These are phyloP conservation scores for Caenorhabditis remanei DNA, from an alignment of 1,140 invertebrate genomes.

Conservation along the genomic window DNA sequence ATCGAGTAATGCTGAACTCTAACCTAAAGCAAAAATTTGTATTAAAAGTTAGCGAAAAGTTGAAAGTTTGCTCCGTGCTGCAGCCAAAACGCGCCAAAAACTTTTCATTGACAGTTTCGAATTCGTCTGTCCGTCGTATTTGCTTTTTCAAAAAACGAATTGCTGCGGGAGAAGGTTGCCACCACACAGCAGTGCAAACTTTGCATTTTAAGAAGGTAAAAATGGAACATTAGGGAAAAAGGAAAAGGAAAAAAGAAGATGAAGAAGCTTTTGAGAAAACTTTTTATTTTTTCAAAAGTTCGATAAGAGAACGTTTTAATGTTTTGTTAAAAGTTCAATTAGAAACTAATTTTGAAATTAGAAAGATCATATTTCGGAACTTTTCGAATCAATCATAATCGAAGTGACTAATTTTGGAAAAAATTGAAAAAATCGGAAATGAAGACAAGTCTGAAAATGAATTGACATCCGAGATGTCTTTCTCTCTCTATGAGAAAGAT, in stretches of 20 bases:
- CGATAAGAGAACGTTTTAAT: not conserved
- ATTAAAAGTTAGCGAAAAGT: conserved; percentile 11
- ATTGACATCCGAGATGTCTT: conserved; percentile 47
- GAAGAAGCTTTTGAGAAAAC: not conserved
- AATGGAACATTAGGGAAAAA: not conserved
- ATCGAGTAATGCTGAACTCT: not conserved
- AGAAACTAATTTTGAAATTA: too few relatives aligned
- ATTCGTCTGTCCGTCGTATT: conserved; percentile 46
- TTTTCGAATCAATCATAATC: not conserved
- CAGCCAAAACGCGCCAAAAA: conserved; percentile 49
- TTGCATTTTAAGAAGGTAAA: conserved; percentile 51
- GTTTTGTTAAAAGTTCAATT: too few relatives aligned
- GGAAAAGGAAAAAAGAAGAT: not conserved
- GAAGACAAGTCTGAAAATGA: conserved; percentile 47
- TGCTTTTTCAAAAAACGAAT: conserved; percentile 53
- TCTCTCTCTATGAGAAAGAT: conserved; percentile 36
- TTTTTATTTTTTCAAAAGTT: not conserved
- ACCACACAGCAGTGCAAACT: conserved; percentile 50
- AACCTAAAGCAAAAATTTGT: not conserved
- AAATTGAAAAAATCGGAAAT: conserved; percentile 1
- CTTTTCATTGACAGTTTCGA: conserved; percentile 55
- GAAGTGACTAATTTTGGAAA: not conserved
- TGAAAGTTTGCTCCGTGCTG: conserved; percentile 42
- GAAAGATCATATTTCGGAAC: not conserved
- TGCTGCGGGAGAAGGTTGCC: conserved; percentile 18